Evolutionary conservation across 2,888 invertebrate species (phyloP), one percentile per base, ranked within the genome.

Genomic region (Beris chalybata): DNA sequence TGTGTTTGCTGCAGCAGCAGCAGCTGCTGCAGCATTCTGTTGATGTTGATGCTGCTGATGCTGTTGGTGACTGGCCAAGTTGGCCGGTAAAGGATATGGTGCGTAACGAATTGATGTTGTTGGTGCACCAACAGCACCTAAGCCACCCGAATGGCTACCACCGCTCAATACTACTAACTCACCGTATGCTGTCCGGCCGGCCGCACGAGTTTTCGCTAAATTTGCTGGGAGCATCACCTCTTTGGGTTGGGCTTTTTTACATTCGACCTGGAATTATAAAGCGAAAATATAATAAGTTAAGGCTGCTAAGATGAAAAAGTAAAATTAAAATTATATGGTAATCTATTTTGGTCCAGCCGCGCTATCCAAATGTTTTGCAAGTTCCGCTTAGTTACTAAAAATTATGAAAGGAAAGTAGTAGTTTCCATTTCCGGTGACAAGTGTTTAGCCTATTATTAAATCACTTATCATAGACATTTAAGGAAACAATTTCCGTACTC

Each of bases 231-330:
- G 89, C 99, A 99, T 99, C 78, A 99, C 98, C 87, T 99, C 99
- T 87, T 99, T 99, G 72, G 99, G 99, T 85, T 99, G 99, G 79
- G 99, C 99, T 85, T 98, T 98, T 89, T 98, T 98, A 87, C 97
- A 97, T 87, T 98, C 98, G 85, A 98, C 97, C 97, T 98, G 86
- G 50, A 84, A 83, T 74, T n/a, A 59, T 67, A 71, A 71, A 22
- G 3, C 22, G 22, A 22, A 22, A 22, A 22, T 22, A 3, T 3
- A 22, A 22, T 22, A 22, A 22, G 22, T 22, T 22, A 22, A 22
- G 22, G 22, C 3, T 22, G 22, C 22, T 22, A 22, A 22, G 22
- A 22, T 22, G 1, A 22, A 22, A 22, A 22, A 22, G 3, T 22
- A 22, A 22, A 22, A 22, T 22, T 22, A 3, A 2, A 22, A 22